Percentiles rank a stretch among this genome's conserved stretches.
Evolutionary conservation across 53 echinoderm and acorn worm species (phyloP).

Genomic region (Luidia sarsii): DNA sequence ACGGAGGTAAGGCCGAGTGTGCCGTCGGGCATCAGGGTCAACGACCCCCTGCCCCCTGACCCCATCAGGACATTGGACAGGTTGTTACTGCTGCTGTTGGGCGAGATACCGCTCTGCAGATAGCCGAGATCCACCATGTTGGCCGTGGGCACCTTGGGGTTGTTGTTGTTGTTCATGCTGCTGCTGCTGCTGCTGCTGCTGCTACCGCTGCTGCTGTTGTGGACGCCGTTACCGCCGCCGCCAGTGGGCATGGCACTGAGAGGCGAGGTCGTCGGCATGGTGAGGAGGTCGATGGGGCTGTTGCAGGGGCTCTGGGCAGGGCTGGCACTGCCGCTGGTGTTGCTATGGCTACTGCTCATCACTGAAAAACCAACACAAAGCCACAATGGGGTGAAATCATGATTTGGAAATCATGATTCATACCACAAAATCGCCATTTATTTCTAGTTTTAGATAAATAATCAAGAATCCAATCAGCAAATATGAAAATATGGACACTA

Average conservation of each 20-base stretch:
- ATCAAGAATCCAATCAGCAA: no score
- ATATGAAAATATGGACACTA: no score
- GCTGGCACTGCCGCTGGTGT: slow-evolving; percentile 54
- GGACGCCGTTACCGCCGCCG: slow-evolving; percentile 44
- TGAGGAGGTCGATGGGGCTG: slow-evolving; percentile 62
- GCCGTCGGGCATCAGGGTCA: slow-evolving; percentile 11
- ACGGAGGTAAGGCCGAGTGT: slow-evolving; percentile 21
- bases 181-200: slow-evolving; percentile 46
- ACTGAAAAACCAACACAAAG: slow-evolving; percentile 12
- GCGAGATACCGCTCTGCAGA: slow-evolving; percentile 60
- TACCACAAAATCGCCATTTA: no score
- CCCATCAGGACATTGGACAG: slow-evolving; percentile 29
- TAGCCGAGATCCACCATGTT: slow-evolving; percentile 67
- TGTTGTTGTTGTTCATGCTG: slow-evolving; percentile 49
- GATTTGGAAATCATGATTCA: no score
- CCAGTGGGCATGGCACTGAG: slow-evolving; percentile 38
- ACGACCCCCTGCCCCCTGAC: slow-evolving; percentile 25
- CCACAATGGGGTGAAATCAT: no score
- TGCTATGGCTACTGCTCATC: slow-evolving; percentile 59
- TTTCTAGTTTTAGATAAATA: no score
- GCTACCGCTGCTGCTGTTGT: slow-evolving; percentile 44
- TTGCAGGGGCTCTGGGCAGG: slow-evolving; percentile 47
- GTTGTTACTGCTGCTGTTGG: slow-evolving; percentile 65
- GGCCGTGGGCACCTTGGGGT: slow-evolving; percentile 39
- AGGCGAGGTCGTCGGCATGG: slow-evolving; percentile 58